Conservation (phyloP, 2,888 invertebrate species). For the Xestobium rufovillosum region DNA sequence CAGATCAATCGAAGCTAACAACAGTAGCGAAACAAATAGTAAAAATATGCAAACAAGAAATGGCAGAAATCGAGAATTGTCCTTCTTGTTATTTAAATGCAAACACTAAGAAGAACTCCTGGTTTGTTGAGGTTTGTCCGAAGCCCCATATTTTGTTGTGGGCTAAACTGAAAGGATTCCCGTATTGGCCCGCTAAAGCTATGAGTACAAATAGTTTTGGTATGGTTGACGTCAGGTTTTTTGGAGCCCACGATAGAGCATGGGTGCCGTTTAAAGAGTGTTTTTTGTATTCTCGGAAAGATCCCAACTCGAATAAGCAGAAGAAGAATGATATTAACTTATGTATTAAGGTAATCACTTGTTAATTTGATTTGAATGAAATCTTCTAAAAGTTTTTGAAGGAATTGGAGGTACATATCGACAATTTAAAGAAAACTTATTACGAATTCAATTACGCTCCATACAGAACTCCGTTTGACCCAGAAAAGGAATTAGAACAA, state of each 20-base stretch:
- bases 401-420: conserved; percentile 71
- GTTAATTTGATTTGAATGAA: conserved; percentile 2
- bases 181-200: conserved; percentile 95
- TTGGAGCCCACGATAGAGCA: conserved; percentile 90
- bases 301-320: conserved; percentile 58
- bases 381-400: conserved; percentile 27
- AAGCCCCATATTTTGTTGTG: conserved; percentile 87
- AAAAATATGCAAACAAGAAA: conserved; percentile 80
- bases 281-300: conserved; percentile 71
- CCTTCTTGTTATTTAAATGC: conserved; percentile 87
- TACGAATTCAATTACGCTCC: conserved; percentile 68
- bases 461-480: conserved; percentile 61
- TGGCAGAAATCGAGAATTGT: conserved; percentile 88
- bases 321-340: conserved; percentile 52
- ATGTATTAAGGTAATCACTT: conserved; percentile 50
- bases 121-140: conserved; percentile 90
- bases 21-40: conserved; percentile 68
- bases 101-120: conserved; percentile 68
- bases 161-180: conserved; percentile 96
- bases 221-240: conserved; percentile 84
- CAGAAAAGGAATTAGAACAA: conserved; percentile 53
- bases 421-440: conserved; percentile 62
- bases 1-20: conserved; percentile 73
- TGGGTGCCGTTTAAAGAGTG: conserved; percentile 83
- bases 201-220: conserved; percentile 60